Base-by-base conservation (phyloP, 2,113 vertebrate genomes). In the Cyprinus carpio region DNA sequence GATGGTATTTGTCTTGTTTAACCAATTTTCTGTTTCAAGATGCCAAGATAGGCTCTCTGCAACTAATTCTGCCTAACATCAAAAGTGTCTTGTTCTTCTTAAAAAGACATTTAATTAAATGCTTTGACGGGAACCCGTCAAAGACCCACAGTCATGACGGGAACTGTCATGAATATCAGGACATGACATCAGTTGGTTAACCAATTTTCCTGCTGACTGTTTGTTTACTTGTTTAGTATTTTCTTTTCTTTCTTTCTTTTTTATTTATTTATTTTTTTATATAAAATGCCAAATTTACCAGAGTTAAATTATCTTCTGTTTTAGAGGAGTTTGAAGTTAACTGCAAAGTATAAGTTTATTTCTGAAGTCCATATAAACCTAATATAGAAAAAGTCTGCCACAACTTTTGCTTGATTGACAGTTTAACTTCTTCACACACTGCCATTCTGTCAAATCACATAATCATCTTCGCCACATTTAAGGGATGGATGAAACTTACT, bases 11-110 rank as follows among this genome's bases (percentile, higher is more conserved):
- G 20, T 77, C 8, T 51, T 56, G 8, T 79, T 11, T 64, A 29
- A 37, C 49, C n/a, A 54, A 58, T 78, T 72, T 62, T 43, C 15
- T 84, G 60, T 82, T 20, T 80, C 6, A 49, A 54, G 82, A 84
- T 29, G 75, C 2, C 13, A 6, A 2, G 20, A 80, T 29, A 31
- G 4, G 37, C 40, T 37, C 34, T 15, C 49, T 76, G 20, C n/a
- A 7, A 34, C 71, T 67, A 69, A 86, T 46, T 75, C 31, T 16
- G 5, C 43, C n/a, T 27, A n/a, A 12, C 16, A 58, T 58, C 8
- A 58, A 58, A 58, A 71, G 54, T 27, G 75, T 84, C 23, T 60
- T 79, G 54, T 79, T 6, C 54, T 77, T 76, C 75, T 60, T 79
- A 34, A 58, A 56, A 58, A 23, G 1, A 15, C 11, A 34, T 78